Evolutionary conservation across 1,140 invertebrate species (phyloP).

Genomic region (Tetramorium simillimum): DNA sequence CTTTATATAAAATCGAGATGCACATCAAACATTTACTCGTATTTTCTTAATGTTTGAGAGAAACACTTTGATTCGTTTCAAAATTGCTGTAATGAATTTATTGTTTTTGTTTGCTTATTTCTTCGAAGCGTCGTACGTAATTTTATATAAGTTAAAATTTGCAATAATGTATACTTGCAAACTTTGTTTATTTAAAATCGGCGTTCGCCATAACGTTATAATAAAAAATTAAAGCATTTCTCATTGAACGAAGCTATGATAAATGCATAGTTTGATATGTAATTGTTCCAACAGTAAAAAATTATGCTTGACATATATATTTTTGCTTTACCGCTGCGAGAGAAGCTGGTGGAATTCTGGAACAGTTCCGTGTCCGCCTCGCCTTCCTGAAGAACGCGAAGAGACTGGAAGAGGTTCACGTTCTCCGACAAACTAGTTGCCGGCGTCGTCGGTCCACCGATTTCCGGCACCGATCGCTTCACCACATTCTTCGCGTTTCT

Average conservation of each 20-base stretch:
- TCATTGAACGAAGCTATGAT: neutral
- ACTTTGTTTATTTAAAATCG: neutral
- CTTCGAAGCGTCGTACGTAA: neutral
- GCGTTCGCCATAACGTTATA: slow-evolving; percentile 34
- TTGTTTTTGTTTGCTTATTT: neutral
- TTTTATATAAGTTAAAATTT: neutral
- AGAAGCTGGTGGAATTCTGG: slow-evolving; percentile 80
- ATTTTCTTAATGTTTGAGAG: neutral
- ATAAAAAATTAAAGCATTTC: neutral
- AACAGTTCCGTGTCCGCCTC: slow-evolving; percentile 89
- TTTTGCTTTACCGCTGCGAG: slow-evolving; percentile 76
- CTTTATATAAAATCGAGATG: too few species aligned
- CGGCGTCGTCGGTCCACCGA: slow-evolving; percentile 84
- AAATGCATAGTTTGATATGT: slow-evolving; percentile 6
- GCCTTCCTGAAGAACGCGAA: slow-evolving; percentile 94
- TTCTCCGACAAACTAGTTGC: slow-evolving; percentile 91
- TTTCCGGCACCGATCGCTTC: slow-evolving; percentile 87
- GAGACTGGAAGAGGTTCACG: slow-evolving; percentile 94
- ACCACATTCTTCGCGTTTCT: slow-evolving; percentile 92
- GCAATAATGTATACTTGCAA: neutral
- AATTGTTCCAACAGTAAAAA: slow-evolving; percentile 46
- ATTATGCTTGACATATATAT: slow-evolving; percentile 21
- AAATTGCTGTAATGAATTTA: neutral
- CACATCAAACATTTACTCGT: neutral
- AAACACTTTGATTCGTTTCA: neutral